These are phyloP conservation scores for Ophioninae sp. DNA, from an alignment of 2,888 invertebrate genomes.

Conservation along the genomic window DNA sequence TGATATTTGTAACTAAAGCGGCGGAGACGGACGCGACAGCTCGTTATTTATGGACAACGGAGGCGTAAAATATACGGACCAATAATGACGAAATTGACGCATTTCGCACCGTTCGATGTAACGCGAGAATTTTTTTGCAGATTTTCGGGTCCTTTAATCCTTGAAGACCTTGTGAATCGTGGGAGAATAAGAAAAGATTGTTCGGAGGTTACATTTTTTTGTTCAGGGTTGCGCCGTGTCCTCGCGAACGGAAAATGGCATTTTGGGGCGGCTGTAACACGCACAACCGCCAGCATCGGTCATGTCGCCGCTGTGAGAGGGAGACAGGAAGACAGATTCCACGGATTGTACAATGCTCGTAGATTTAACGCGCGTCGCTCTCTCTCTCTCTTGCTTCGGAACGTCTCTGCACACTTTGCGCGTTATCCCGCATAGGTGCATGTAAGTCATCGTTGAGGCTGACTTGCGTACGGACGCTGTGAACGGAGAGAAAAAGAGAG, in stretches of 20 bases:
- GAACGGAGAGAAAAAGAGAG: slow-evolving; percentile 10
- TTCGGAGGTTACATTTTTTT: too few species aligned
- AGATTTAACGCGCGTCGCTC: slow-evolving; percentile 31
- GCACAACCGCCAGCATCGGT: background rate
- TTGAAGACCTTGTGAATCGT: too few species aligned
- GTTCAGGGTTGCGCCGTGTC: too few species aligned
- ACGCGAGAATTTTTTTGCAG: background rate
- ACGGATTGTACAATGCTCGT: slow-evolving; percentile 13
- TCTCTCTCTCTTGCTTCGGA: slow-evolving; percentile 19
- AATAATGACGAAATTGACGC: background rate
- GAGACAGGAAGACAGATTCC: slow-evolving; percentile 16
- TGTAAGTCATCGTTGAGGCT: slow-evolving; percentile 3
- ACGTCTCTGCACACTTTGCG: background rate
- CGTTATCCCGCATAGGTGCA: background rate
- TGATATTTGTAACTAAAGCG: background rate
- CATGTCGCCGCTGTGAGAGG: background rate
- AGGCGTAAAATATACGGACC: background rate
- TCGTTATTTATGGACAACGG: background rate
- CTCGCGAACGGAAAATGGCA: background rate
- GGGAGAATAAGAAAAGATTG: too few species aligned
- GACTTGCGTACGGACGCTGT: background rate
- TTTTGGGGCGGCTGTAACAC: background rate
- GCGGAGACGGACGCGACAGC: background rate
- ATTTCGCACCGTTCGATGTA: background rate
- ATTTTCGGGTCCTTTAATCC: background rate